Percentiles rank a stretch among this genome's conserved stretches.
phyloP scores from a whole-genome alignment of 2,888 invertebrate genomes.

The Limenitis camilla region DNA sequence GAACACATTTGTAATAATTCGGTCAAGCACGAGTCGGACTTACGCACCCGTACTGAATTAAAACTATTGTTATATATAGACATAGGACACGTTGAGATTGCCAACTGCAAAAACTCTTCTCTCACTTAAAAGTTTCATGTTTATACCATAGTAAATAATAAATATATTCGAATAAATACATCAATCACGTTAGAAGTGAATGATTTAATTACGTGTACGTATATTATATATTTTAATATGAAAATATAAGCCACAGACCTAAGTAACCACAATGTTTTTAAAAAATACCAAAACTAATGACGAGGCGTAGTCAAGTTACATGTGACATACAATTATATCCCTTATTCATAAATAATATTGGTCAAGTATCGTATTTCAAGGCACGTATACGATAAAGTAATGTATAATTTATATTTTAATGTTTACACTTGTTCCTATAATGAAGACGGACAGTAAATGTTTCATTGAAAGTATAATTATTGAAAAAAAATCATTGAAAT shows the following conservation, averaged over 20 bases:
- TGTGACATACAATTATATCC: conserved; percentile 25
- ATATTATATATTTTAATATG: too few relatives aligned
- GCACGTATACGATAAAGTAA: conserved; percentile 31
- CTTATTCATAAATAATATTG: conserved; percentile 28
- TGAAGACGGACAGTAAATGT: conserved; percentile 24
- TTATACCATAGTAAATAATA: too few relatives aligned
- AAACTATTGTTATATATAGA: too few relatives aligned
- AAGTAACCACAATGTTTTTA: conserved; percentile 12
- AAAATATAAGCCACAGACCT: not conserved
- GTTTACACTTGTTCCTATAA: conserved; percentile 27
- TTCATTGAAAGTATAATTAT: conserved; percentile 22
- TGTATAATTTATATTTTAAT: conserved; percentile 31
- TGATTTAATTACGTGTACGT: too few relatives aligned
- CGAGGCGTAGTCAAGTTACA: conserved; percentile 50
- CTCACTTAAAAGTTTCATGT: too few relatives aligned
- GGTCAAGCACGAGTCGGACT: too few relatives aligned
- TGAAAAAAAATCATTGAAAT: conserved; percentile 3
- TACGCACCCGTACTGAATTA: too few relatives aligned
- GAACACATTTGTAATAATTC: too few relatives aligned
- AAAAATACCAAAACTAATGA: conserved; percentile 38
- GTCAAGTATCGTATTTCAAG: conserved; percentile 48
- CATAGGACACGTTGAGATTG: too few relatives aligned
- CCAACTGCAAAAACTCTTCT: too few relatives aligned
- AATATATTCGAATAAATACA: too few relatives aligned
- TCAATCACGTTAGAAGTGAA: too few relatives aligned